Base-by-base conservation (phyloP, 2,888 invertebrate species). In the Callyntrura guangdongensis region DNA sequence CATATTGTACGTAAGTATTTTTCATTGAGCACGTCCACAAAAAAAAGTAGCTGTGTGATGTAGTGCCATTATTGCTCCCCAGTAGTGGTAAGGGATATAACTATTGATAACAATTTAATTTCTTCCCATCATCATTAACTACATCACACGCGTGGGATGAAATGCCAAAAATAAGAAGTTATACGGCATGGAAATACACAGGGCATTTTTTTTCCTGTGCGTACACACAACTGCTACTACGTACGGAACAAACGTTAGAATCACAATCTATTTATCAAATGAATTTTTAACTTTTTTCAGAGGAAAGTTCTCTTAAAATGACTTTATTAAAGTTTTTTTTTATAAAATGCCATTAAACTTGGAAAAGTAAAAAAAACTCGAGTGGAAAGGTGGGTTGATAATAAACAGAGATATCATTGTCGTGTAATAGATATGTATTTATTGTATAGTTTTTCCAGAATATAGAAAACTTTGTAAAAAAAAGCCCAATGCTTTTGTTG, bases 51-150 rank as follows among this genome's bases (percentile, higher is more conserved):
- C 36, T n/a, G 17, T n/a, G n/a, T n/a, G n/a, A n/a, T n/a, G n/a
- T 61, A 12, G 53, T 53, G 12, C 61, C 61, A 6, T 17, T 61
- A 9, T 53, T 20, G 17, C 61, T 61, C n/a, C n/a, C 17, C 8
- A 79, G 53, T 9, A 56, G 56, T 22, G 14, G 49, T n/a, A 53
- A 2, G n/a, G 0, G 59, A 22, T 74, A 59, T 56, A 79, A 83
- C 56, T 64, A 89, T 77, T 74, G 84, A 89, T 89, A 89, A 89
- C 74, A 82, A 83, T 82, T 83, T 69, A 79, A 79, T 89, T 84
- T 61, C 74, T 89, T 61, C 89, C 47, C 64, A 82, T 89, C 72
- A 82, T 74, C 72, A 83, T 89, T 64, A 82, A 45, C 61, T 22
- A n/a, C 61, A 82, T 82, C 82, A 82, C 86, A 86, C 82, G 72